Conservation (phyloP, 2,888 invertebrate species). For the Limnephilus lunatus region DNA sequence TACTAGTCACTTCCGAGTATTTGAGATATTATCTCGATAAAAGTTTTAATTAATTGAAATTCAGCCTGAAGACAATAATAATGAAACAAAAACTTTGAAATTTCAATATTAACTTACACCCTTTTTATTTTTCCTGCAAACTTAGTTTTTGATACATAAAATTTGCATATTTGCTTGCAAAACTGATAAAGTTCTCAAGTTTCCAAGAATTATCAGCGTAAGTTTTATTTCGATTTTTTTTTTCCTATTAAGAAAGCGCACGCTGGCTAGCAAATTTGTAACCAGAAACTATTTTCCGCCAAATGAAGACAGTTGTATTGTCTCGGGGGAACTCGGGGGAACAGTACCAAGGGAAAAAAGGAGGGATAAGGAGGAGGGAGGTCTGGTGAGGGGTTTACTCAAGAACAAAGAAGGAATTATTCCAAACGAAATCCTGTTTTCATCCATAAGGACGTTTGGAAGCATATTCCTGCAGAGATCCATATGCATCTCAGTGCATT, state of each 20-base stretch:
- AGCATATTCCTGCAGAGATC: not conserved
- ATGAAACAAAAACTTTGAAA: not conserved
- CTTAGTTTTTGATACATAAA: not conserved
- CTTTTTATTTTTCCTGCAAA: not conserved
- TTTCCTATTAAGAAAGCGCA: slow-evolving; percentile 38
- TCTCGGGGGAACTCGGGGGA: slow-evolving; percentile 47
- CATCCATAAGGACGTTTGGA: slow-evolving; percentile 3
- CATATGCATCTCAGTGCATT: not conserved
- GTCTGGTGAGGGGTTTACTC: not conserved
- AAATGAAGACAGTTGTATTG: slow-evolving; percentile 47
- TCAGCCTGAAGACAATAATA: not conserved
- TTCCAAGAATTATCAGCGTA: slow-evolving; percentile 32
- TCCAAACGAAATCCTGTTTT: slow-evolving; percentile 49
- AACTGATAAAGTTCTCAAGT: slow-evolving; percentile 13
- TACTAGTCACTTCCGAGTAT: not conserved
- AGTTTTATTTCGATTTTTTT: not conserved
- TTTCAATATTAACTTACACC: not conserved
- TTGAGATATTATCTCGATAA: not conserved
- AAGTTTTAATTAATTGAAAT: not conserved
- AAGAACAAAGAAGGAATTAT: slow-evolving; percentile 55
- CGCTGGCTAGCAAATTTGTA: slow-evolving; percentile 36
- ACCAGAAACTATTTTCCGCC: slow-evolving; percentile 41
- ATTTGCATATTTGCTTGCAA: slow-evolving; percentile 25
- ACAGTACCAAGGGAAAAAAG: not conserved
- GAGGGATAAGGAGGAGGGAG: not conserved